Evolutionary conservation across 2,113 vertebrate species (phyloP).

Genomic region (Taurulus bubalis): DNA sequence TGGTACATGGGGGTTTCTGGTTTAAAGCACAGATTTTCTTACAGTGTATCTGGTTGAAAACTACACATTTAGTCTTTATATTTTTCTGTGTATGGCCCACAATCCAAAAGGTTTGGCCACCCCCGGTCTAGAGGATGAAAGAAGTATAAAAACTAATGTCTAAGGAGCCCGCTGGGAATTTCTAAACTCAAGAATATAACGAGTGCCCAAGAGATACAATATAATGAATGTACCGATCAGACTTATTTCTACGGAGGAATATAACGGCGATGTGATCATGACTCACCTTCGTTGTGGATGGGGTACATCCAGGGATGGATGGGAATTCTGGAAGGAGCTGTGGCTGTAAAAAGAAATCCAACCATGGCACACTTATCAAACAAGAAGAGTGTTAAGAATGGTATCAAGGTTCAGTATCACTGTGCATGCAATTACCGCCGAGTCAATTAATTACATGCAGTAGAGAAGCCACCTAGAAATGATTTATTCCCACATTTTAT

Average conservation of each 20-base stretch:
- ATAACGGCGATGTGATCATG: background rate
- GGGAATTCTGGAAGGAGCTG: conserved; percentile 75
- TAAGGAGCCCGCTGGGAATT: background rate
- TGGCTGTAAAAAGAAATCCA: conserved; percentile 63
- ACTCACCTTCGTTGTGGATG: conserved; percentile 81
- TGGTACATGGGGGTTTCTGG: too few species aligned
- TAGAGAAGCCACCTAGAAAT: background rate
- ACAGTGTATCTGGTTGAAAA: background rate
- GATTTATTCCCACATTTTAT: too few species aligned
- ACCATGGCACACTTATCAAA: background rate
- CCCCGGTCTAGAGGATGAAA: background rate
- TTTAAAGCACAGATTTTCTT: too few species aligned
- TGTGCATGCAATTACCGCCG: background rate
- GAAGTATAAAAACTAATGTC: background rate
- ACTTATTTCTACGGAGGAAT: background rate
- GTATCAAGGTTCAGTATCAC: background rate
- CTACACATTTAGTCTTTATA: too few species aligned
- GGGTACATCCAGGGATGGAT: conserved; percentile 76
- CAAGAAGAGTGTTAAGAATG: background rate
- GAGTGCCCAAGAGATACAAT: background rate
- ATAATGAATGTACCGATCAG: background rate
- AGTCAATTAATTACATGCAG: background rate
- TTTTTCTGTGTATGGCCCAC: background rate
- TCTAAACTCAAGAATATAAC: background rate
- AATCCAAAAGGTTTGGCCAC: too few species aligned